Conservation (phyloP, 2,797 vertebrate genomes). For the Megaceryle alcyon region DNA sequence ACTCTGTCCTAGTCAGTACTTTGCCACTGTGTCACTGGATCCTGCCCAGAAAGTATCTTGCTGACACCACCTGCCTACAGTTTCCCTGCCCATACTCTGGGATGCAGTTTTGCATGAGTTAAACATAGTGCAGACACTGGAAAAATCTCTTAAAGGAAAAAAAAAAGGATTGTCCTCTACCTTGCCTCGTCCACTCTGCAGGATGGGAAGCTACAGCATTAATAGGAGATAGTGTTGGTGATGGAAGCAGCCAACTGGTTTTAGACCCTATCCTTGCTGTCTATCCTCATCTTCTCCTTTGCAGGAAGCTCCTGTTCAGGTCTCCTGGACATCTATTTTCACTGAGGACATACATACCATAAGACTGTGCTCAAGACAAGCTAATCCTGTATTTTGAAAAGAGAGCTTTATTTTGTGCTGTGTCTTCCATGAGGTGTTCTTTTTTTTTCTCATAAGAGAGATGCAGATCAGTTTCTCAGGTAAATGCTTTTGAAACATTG, state of each 20-base stretch:
- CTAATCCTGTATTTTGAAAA: neutral
- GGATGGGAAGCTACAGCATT: neutral
- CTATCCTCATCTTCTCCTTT: neutral
- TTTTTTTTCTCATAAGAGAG: neutral
- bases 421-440: rapidly evolving
- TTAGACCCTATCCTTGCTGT: neutral
- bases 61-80: neutral
- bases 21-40: neutral
- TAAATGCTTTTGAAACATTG: neutral
- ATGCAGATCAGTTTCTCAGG: neutral
- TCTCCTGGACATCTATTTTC: neutral
- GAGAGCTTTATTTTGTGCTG: neutral
- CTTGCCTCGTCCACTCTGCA: neutral
- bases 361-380: neutral
- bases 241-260: neutral
- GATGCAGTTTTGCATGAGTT: neutral
- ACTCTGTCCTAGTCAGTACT: neutral
- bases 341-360: neutral
- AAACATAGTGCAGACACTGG: neutral
- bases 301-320: neutral
- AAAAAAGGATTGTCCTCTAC: neutral
- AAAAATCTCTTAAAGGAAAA: neutral
- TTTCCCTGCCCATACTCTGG: neutral
- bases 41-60: neutral
- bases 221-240: neutral